These are phyloP conservation scores for Dendrocopos noguchii DNA, from an alignment of 2,113 vertebrate species.

Conservation along the genomic window DNA sequence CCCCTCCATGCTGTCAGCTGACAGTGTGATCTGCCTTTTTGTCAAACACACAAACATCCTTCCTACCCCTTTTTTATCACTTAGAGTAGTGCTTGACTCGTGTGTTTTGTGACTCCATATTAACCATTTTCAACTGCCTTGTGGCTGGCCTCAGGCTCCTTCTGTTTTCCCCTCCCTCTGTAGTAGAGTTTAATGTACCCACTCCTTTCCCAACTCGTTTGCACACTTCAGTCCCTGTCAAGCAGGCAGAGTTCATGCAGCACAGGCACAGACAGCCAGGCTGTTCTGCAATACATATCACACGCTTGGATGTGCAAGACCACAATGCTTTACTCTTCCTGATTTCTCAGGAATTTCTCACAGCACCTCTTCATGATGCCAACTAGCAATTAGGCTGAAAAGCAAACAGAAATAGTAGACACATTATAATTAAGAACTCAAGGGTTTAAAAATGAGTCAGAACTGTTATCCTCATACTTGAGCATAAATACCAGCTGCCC, in stretches of 20 bases:
- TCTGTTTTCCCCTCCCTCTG: not conserved
- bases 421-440: not conserved
- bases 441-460: conserved; percentile 32
- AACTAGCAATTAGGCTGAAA: not conserved
- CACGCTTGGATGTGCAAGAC: fast-evolving
- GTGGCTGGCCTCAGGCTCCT: not conserved
- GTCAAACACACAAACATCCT: not conserved
- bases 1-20: not conserved
- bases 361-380: not conserved
- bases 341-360: not conserved
- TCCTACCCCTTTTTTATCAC: not conserved
- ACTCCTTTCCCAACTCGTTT: not conserved
- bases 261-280: fast-evolving
- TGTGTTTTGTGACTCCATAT: fast-evolving
- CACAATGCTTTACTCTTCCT: not conserved
- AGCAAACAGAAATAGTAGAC: conserved; percentile 1
- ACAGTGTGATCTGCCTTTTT: not conserved
- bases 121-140: not conserved
- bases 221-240: not conserved
- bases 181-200: not conserved
- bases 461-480: not conserved
- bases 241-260: not conserved
- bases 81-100: not conserved
- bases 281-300: not conserved
- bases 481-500: conserved; percentile 47